Percentiles rank a stretch among this genome's conserved stretches.
Conservation (phyloP, 2,113 vertebrate genomes). For the Hypocryptadius cinnamomeus region DNA sequence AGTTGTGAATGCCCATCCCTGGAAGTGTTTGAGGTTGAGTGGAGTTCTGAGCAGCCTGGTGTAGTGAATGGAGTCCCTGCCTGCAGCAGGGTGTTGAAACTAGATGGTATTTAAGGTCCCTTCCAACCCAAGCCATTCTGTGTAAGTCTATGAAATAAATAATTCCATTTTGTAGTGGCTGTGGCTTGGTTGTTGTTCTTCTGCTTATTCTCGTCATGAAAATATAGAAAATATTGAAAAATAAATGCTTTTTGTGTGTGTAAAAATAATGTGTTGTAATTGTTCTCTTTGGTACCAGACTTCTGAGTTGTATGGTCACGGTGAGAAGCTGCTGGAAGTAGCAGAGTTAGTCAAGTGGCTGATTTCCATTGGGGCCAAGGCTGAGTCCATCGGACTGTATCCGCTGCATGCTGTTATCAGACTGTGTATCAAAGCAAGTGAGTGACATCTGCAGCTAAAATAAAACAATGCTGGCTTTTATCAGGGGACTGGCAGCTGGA, state of each 20-base stretch:
- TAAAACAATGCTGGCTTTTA: neutral
- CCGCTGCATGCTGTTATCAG: slow-evolving; percentile 70
- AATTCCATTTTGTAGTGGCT: neutral
- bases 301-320: slow-evolving; percentile 10
- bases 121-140: neutral
- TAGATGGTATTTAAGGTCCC: neutral
- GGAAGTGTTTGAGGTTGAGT: neutral
- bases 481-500: neutral
- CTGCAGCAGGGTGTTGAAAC: neutral
- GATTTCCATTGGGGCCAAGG: slow-evolving; percentile 60
- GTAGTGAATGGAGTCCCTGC: neutral
- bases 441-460: neutral
- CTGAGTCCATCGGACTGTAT: slow-evolving; percentile 63
- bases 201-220: neutral
- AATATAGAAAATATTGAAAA: neutral
- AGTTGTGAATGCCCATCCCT: neutral
- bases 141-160: neutral
- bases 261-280: neutral
- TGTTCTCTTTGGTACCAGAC: slow-evolving; percentile 38
- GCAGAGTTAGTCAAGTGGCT: slow-evolving; percentile 69
- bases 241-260: neutral
- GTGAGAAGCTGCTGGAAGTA: slow-evolving; percentile 59
- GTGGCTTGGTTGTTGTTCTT: neutral
- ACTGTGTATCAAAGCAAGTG: slow-evolving; percentile 74
- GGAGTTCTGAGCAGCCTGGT: neutral